Percentiles rank a stretch among this genome's conserved stretches.
phyloP scores from a whole-genome alignment of 1,140 invertebrate species.

The Hypothenemus hampei region DNA sequence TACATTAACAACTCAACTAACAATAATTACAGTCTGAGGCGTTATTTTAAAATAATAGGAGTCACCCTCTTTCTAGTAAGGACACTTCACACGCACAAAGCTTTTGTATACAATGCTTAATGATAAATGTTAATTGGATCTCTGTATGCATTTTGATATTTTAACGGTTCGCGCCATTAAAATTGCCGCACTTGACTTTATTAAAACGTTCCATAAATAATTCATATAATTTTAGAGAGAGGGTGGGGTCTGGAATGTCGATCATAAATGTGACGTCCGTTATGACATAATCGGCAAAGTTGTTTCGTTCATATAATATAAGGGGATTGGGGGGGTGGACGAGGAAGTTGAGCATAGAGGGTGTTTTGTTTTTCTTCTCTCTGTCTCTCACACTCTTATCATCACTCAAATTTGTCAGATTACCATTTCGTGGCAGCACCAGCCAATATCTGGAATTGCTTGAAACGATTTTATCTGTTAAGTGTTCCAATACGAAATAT shows the following conservation, averaged over 20 bases:
- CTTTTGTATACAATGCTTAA: slow-evolving; percentile 9
- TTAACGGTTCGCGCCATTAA: not conserved
- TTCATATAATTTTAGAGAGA: too few relatives aligned
- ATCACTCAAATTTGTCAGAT: slow-evolving; percentile 15
- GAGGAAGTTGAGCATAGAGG: too few relatives aligned
- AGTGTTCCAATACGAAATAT: too few relatives aligned
- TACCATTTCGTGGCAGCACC: not conserved
- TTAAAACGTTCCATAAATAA: too few relatives aligned
- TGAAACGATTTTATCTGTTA: slow-evolving; percentile 1
- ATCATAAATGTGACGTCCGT: too few relatives aligned
- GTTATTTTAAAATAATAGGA: slow-evolving; percentile 36
- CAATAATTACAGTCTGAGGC: slow-evolving; percentile 42
- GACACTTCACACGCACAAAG: slow-evolving; percentile 6
- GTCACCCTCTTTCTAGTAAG: slow-evolving; percentile 5
- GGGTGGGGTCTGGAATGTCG: too few relatives aligned
- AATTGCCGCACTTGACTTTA: too few relatives aligned
- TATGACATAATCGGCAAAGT: too few relatives aligned
- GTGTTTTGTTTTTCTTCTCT: too few relatives aligned
- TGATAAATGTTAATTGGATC: slow-evolving; percentile 13
- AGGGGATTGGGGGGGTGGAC: too few relatives aligned
- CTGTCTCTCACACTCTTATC: slow-evolving; percentile 10
- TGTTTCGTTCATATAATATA: too few relatives aligned
- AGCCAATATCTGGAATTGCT: slow-evolving; percentile 12
- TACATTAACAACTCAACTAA: slow-evolving; percentile 45
- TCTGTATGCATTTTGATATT: slow-evolving; percentile 6